phyloP scores from a whole-genome alignment of 2,888 invertebrate species.

The Odontothrips loti region DNA sequence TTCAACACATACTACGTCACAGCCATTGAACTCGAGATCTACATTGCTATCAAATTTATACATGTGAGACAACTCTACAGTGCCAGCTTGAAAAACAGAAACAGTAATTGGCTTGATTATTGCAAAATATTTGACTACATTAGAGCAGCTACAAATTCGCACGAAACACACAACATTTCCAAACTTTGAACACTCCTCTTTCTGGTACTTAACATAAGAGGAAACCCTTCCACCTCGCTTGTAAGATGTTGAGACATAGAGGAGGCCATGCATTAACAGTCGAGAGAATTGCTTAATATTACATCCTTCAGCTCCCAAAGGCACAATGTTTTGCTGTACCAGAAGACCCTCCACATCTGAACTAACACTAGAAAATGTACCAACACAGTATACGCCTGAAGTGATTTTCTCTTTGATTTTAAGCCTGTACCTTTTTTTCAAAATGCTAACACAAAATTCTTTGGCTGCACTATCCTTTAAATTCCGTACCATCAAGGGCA shows the following conservation, averaged over 20 bases:
- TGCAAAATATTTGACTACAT: neutral
- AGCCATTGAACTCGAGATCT: accelerated
- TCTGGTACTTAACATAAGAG: neutral
- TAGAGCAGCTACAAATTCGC: neutral
- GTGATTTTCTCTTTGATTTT: neutral
- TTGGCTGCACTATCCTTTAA: neutral
- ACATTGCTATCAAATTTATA: neutral
- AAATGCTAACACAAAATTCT: neutral
- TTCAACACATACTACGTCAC: neutral
- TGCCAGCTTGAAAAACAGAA: accelerated
- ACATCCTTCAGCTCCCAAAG: neutral
- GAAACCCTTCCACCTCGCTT: neutral
- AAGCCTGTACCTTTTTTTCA: neutral
- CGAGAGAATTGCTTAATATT: neutral
- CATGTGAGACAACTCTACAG: neutral
- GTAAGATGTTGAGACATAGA: neutral
- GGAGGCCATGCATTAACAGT: neutral
- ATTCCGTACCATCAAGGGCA: neutral
- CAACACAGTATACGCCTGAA: neutral
- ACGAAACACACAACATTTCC: neutral
- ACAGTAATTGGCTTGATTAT: neutral
- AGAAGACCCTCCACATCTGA: too few relatives aligned
- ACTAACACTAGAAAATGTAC: neutral
- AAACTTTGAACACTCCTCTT: neutral
- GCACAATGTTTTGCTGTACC: too few relatives aligned